phyloP scores from a whole-genome alignment of 2,113 vertebrate genomes.

The Puntigrus tetrazona region DNA sequence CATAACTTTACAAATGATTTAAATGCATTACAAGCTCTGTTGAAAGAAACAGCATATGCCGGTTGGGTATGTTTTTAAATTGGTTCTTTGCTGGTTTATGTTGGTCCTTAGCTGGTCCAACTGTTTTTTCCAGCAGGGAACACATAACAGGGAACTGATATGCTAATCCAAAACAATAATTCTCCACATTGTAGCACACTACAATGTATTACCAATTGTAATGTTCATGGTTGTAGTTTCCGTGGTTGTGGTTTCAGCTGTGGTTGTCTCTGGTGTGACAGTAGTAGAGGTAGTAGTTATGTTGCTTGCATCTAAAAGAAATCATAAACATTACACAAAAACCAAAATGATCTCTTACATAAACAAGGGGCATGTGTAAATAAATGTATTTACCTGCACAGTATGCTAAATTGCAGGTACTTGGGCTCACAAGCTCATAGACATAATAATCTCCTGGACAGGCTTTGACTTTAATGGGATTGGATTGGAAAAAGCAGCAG shows the following conservation, averaged over 20 bases:
- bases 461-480: slow-evolving; percentile 30
- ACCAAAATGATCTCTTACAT: neutral
- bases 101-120: too few species aligned
- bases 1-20: neutral
- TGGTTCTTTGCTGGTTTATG: too few species aligned
- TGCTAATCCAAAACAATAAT: neutral
- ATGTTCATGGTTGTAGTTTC: neutral
- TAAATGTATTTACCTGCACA: neutral
- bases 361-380: neutral
- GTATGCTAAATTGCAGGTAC: fast-evolving
- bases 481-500: neutral
- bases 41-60: too few species aligned
- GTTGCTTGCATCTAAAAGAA: neutral
- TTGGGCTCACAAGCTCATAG: slow-evolving; percentile 23
- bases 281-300: neutral
- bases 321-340: neutral
- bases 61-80: too few species aligned
- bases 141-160: neutral
- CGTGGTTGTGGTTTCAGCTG: neutral
- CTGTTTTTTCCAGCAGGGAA: too few species aligned
- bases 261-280: neutral
- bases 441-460: slow-evolving; percentile 29
- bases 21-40: neutral
- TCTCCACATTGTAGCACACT: neutral
- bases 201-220: neutral